Conservation (phyloP, 1,140 invertebrate genomes). For the Calliopsis andreniformis region DNA sequence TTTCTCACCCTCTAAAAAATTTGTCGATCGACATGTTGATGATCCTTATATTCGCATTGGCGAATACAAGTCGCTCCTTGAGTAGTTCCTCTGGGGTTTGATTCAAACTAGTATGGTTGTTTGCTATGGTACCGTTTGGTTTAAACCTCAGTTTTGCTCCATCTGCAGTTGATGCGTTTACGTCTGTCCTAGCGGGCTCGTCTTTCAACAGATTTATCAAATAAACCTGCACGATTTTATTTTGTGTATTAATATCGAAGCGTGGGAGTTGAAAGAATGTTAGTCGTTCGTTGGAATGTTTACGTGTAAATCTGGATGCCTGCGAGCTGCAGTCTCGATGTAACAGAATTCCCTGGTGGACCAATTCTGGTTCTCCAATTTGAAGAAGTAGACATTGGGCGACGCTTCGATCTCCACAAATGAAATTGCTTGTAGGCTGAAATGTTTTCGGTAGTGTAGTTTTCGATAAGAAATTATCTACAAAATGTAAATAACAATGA, state of each 20-base stretch:
- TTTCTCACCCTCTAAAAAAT: conserved; percentile 69
- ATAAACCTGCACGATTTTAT: conserved; percentile 58
- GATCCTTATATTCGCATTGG: conserved; percentile 58
- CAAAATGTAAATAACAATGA: too few relatives aligned
- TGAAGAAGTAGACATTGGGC: conserved; percentile 71
- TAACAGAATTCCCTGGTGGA: conserved; percentile 66
- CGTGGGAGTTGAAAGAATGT: not conserved
- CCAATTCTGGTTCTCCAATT: conserved; percentile 68
- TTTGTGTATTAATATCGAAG: not conserved
- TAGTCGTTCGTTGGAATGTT: not conserved
- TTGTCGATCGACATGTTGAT: conserved; percentile 56
- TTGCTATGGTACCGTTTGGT: not conserved
- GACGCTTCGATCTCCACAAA: conserved; percentile 21
- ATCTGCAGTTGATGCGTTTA: not conserved
- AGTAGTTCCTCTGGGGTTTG: conserved; percentile 31
- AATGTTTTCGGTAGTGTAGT: not conserved
- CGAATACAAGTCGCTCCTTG: conserved; percentile 29
- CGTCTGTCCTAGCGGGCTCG: not conserved
- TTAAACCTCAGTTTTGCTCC: not conserved
- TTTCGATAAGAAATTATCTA: not conserved
- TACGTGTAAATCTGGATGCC: conserved; percentile 69
- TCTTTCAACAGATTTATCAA: conserved; percentile 65
- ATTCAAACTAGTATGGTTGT: not conserved
- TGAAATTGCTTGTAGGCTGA: conserved; percentile 3
- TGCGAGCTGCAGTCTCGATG: conserved; percentile 68